Conservation (phyloP, 2,113 vertebrate genomes). For the Pteropus alecto region DNA sequence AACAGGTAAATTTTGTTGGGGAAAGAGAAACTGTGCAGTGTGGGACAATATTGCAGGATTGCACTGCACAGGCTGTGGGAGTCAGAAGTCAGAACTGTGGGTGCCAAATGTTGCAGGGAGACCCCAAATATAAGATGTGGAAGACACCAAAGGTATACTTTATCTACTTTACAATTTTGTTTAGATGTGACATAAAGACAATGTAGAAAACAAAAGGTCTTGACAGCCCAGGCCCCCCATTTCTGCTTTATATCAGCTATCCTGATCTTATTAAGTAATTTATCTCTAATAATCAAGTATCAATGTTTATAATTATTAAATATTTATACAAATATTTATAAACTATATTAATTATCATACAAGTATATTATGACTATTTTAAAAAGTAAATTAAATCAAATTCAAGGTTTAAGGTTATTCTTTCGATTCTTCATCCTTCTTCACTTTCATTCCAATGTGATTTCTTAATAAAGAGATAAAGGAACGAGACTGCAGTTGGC, state of each 20-base stretch:
- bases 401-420: conserved; percentile 2
- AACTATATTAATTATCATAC: neutral
- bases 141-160: neutral
- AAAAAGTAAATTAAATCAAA: neutral
- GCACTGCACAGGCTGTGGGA: neutral
- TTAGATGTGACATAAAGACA: neutral
- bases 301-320: conserved; percentile 6
- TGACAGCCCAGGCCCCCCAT: neutral
- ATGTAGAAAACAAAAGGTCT: neutral
- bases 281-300: neutral
- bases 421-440: neutral
- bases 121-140: neutral
- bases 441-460: neutral
- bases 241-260: conserved; percentile 42
- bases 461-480: neutral
- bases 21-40: neutral
- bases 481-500: neutral
- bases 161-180: conserved; percentile 14
- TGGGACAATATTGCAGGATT: neutral
- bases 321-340: neutral
- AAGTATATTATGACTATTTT: conserved; percentile 10
- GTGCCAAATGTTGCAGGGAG: neutral
- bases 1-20: neutral
- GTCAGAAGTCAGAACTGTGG: neutral
- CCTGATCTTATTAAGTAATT: conserved; percentile 29